phyloP scores from a whole-genome alignment of 2,888 invertebrate genomes.

The Cerceris ruficornis region DNA sequence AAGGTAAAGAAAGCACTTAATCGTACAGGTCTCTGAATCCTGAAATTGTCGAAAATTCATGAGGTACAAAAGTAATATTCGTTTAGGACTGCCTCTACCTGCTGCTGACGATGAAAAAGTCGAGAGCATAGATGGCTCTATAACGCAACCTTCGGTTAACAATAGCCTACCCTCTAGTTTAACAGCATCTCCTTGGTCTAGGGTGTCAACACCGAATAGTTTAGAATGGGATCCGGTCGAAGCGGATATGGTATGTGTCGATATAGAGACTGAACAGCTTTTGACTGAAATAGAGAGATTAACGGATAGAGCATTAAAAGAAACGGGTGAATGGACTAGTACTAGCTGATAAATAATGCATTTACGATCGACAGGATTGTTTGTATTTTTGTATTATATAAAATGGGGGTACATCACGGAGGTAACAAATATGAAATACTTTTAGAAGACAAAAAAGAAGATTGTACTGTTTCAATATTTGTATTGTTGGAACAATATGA shows the following conservation, averaged over 20 bases:
- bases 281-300: constrained; percentile 87
- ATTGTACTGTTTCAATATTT: constrained; percentile 53
- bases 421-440: constrained; percentile 46
- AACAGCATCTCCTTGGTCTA: constrained; percentile 83
- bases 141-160: constrained; percentile 69
- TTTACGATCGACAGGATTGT: constrained; percentile 60
- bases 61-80: constrained; percentile 1
- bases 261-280: constrained; percentile 86
- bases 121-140: constrained; percentile 64
- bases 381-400: constrained; percentile 77
- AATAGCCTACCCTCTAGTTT: constrained; percentile 77
- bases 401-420: constrained; percentile 38
- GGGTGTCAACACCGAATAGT: constrained; percentile 86
- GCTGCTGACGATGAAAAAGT: constrained; percentile 56
- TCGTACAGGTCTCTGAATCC: not conserved
- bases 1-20: constrained; percentile 76
- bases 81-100: constrained; percentile 69
- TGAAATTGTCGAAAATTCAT: not conserved
- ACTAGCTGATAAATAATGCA: constrained; percentile 73
- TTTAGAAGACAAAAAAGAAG: constrained; percentile 29
- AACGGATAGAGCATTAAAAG: constrained; percentile 86
- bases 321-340: constrained; percentile 84
- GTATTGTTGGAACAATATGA: constrained; percentile 58
- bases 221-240: constrained; percentile 88
- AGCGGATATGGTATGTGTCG: constrained; percentile 83